Percentiles rank a stretch among this genome's conserved stretches.
Conservation (phyloP, 2,113 vertebrate genomes). For the Heptranchias perlo region DNA sequence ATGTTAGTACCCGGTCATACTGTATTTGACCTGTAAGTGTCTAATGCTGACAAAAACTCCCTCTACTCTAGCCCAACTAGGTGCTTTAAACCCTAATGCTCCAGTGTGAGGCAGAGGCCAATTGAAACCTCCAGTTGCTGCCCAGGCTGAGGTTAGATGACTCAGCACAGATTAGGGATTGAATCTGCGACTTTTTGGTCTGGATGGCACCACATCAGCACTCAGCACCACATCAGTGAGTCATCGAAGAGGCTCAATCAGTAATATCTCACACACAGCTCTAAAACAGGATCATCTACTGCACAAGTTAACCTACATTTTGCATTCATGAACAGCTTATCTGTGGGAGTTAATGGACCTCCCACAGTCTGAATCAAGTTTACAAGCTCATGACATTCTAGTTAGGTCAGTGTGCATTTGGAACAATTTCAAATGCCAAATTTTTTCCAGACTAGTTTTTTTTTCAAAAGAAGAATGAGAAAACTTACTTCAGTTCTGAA, state of each 20-base stretch:
- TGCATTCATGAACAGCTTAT: conserved; percentile 5
- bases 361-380: conserved; percentile 1
- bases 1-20: no score
- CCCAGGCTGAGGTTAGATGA: neutral
- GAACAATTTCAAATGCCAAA: neutral
- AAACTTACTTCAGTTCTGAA: conserved; percentile 84
- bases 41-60: neutral
- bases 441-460: neutral
- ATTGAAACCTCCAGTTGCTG: no score
- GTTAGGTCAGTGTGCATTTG: conserved; percentile 25
- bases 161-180: neutral
- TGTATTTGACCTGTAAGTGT: neutral
- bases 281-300: neutral
- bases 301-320: neutral
- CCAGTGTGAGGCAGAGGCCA: neutral
- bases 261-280: neutral
- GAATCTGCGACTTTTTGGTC: neutral
- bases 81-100: neutral
- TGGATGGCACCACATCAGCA: neutral
- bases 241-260: neutral
- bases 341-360: conserved; percentile 21
- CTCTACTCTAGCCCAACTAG: neutral
- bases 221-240: neutral
- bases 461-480: neutral
- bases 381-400: conserved; percentile 30